These are phyloP conservation scores for Drosophila orena DNA, from an alignment of 1,140 invertebrate genomes.

Conservation along the genomic window DNA sequence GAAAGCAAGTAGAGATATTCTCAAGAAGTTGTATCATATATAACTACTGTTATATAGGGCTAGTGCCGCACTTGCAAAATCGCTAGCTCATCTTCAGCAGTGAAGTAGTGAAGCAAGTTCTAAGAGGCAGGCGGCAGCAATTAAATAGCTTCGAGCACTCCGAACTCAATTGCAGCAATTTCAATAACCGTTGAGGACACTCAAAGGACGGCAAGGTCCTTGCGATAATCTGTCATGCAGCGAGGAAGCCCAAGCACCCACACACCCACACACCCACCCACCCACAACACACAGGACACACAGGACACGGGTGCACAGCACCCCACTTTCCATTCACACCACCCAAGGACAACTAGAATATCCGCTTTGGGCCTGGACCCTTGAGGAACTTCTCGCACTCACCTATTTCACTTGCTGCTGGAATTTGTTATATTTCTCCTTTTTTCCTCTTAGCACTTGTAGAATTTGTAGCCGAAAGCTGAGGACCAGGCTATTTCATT, in stretches of 20 bases:
- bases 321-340: constrained; percentile 3
- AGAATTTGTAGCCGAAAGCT: constrained; percentile 15
- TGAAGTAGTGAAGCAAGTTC: not conserved
- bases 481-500: constrained; percentile 5
- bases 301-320: not conserved
- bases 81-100: constrained; percentile 12
- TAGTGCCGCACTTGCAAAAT: not conserved
- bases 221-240: constrained; percentile 60
- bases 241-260: constrained; percentile 7
- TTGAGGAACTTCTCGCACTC: constrained; percentile 40
- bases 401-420: constrained; percentile 54
- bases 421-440: constrained; percentile 20
- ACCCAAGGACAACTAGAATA: constrained; percentile 19
- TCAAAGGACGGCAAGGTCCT: constrained; percentile 40
- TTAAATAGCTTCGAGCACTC: constrained; percentile 75
- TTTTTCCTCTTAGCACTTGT: constrained; percentile 1
- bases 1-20: too few species aligned
- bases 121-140: constrained; percentile 43
- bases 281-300: constrained; percentile 2
- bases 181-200: constrained; percentile 77
- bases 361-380: constrained; percentile 16
- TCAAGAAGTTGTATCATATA: too few species aligned
- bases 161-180: constrained; percentile 75
- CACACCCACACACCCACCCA: not conserved
- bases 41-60: too few species aligned